phyloP scores from a whole-genome alignment of 2,113 vertebrate species.

The Rafetus swinhoei region DNA sequence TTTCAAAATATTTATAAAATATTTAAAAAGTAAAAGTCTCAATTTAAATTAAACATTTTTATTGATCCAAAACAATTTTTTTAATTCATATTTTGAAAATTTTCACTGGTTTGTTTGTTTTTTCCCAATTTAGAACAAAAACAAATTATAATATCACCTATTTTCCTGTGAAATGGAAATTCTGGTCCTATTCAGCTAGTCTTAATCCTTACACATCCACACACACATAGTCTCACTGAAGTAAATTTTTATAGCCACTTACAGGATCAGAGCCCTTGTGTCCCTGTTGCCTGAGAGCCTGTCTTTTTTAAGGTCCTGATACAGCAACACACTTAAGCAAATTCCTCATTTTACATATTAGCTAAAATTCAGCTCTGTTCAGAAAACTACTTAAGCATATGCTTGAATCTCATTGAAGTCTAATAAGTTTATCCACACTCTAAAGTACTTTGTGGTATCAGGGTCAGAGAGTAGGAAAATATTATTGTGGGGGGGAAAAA shows the following conservation, averaged over 20 bases:
- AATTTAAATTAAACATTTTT: background rate
- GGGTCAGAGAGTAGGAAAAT: background rate
- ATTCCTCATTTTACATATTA: fast-evolving
- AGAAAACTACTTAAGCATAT: background rate
- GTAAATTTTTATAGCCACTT: background rate
- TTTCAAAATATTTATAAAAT: background rate
- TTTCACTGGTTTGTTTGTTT: background rate
- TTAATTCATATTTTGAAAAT: background rate
- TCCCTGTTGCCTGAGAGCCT: background rate
- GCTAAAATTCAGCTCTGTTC: fast-evolving
- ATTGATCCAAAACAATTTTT: background rate
- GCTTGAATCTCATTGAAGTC: background rate
- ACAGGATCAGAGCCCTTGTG: background rate
- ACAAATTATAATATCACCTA: background rate
- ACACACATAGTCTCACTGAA: background rate
- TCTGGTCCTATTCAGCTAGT: background rate
- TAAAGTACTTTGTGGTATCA: background rate
- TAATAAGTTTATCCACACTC: background rate
- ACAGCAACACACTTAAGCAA: background rate
- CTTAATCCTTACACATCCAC: background rate
- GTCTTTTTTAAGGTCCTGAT: background rate
- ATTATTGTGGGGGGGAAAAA: background rate
- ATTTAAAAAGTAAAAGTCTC: background rate
- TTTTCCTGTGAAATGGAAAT: background rate
- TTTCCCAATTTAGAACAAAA: background rate